Percentiles rank a stretch among this genome's conserved stretches.
Conservation (phyloP, 2,797 vertebrate genomes). For the Cyprinella venusta region DNA sequence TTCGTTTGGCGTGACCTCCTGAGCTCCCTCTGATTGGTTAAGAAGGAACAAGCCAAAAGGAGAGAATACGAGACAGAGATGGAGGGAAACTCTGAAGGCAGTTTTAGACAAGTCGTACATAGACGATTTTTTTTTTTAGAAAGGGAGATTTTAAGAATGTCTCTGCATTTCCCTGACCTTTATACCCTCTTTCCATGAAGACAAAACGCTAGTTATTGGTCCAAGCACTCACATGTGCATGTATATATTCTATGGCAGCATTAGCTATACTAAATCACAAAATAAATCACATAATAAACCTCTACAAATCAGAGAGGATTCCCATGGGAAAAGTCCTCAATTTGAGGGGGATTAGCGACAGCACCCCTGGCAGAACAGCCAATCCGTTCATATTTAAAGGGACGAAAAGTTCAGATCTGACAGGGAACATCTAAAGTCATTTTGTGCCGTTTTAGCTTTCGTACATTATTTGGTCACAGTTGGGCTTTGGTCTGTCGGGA, state of each 20-base stretch:
- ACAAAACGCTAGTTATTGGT: constrained; percentile 55
- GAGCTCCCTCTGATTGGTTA: constrained; percentile 31
- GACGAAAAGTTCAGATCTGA: constrained; percentile 40
- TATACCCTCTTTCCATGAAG: constrained; percentile 45
- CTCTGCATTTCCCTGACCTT: constrained; percentile 36
- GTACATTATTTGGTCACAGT: constrained; percentile 69
- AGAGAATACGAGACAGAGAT: constrained; percentile 16
- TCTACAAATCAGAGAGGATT: constrained; percentile 23
- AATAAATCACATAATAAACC: constrained; percentile 8
- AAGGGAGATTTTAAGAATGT: constrained; percentile 39
- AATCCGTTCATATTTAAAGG: constrained; percentile 47
- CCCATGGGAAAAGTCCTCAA: background rate
- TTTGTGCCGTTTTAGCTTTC: constrained; percentile 49
- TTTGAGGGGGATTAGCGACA: background rate
- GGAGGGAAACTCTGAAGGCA: constrained; percentile 34
- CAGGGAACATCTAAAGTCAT: constrained; percentile 31
- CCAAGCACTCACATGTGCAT: constrained; percentile 47
- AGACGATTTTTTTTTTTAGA: background rate
- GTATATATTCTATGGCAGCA: constrained; percentile 54
- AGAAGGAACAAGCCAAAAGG: constrained; percentile 39
- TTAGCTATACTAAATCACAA: constrained; percentile 50
- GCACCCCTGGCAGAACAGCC: constrained; percentile 44
- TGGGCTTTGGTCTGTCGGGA: constrained; percentile 63
- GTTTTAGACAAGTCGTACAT: constrained; percentile 24
- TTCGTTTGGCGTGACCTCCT: constrained; percentile 24